A percentile compares a stretch with the other conserved stretches of the same genome.
Evolutionary conservation across 2,797 vertebrate genomes (phyloP).

Genomic region (Cryptoprocta ferox): DNA sequence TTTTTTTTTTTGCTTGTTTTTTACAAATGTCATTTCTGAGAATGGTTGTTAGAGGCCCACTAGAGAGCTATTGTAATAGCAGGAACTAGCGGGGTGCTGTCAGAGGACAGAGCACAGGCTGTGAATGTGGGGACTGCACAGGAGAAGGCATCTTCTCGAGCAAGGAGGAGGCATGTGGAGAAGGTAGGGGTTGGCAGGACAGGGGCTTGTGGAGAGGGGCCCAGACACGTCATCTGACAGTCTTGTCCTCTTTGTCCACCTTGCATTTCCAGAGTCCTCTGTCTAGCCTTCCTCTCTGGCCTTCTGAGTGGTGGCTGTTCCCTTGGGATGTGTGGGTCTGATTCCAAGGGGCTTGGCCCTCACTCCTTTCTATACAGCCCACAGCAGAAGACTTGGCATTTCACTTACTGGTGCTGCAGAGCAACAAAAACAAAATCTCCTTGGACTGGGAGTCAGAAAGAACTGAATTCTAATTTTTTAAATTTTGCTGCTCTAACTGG

Average conservation of each 20-base stretch:
- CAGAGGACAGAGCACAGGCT: neutral
- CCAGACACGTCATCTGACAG: neutral
- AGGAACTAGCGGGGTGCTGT: neutral
- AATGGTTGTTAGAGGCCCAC: neutral
- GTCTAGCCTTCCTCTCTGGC: neutral
- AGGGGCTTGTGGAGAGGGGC: neutral
- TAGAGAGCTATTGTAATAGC: neutral
- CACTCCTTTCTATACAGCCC: neutral
- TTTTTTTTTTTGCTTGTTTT: neutral
- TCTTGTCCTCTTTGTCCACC: too few species aligned
- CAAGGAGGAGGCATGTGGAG: neutral
- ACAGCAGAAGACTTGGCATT: neutral
- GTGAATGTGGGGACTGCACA: accelerated
- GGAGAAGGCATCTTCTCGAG: neutral
- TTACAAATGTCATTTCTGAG: neutral
- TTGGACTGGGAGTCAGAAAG: neutral
- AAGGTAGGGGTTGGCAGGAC: neutral
- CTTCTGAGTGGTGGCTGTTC: neutral
- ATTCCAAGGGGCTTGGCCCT: neutral
- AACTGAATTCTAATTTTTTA: neutral
- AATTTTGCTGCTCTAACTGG: neutral
- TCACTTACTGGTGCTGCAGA: neutral
- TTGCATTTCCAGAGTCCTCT: neutral
- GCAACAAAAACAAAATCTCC: neutral
- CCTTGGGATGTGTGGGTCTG: neutral